These are phyloP conservation scores for Sebastes flavidus DNA, from an alignment of 2,797 vertebrate genomes.

Conservation along the genomic window DNA sequence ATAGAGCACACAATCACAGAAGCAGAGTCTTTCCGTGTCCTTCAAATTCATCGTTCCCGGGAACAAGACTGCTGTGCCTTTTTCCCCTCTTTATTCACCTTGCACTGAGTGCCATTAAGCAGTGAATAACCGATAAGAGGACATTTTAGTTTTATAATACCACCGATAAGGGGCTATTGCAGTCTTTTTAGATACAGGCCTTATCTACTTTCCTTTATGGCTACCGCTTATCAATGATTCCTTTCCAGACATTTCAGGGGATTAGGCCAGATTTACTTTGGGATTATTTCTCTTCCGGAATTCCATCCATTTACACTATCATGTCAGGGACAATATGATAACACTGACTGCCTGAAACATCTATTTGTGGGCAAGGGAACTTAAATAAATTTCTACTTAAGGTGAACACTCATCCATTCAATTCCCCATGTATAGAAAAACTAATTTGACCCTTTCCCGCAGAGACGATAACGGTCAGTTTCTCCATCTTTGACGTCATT, in stretches of 20 bases:
- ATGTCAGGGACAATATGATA: conserved; percentile 52
- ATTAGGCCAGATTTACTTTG: conserved; percentile 68
- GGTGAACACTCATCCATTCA: conserved; percentile 2
- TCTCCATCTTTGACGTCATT: background rate
- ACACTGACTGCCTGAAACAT: conserved; percentile 30
- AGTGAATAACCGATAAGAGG: conserved; percentile 63
- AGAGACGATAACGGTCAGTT: background rate
- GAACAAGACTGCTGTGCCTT: background rate
- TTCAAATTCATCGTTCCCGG: conserved; percentile 10
- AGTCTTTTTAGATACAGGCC: conserved; percentile 51
- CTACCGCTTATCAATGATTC: conserved; percentile 64
- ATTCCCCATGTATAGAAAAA: background rate
- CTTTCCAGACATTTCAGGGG: conserved; percentile 66
- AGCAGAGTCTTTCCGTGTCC: conserved; percentile 3
- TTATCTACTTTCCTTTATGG: conserved; percentile 69
- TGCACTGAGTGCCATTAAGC: conserved; percentile 64
- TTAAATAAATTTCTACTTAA: conserved; percentile 13
- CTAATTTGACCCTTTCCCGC: background rate
- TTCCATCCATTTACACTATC: conserved; percentile 48
- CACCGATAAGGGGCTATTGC: conserved; percentile 52
- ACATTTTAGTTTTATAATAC: conserved; percentile 66
- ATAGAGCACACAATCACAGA: background rate
- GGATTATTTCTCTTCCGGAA: conserved; percentile 57
- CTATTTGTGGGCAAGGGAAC: conserved; percentile 23
- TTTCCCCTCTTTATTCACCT: conserved; percentile 51